Evolutionary conservation across 2,113 vertebrate species (phyloP).

Genomic region (Boleophthalmus pectinirostris): DNA sequence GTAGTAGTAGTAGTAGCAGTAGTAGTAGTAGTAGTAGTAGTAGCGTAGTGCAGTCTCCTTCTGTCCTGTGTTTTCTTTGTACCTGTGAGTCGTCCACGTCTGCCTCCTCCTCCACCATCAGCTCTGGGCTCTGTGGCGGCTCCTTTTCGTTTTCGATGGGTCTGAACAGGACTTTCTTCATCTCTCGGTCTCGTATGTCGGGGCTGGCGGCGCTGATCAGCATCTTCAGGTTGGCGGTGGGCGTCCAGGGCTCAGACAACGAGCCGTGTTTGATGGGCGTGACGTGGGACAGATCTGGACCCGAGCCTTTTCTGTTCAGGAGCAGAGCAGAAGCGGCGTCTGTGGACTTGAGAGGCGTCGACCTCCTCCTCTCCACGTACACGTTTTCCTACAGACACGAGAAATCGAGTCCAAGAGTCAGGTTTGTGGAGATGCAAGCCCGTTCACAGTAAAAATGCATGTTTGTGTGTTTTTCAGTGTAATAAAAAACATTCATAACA

Average conservation of each 20-base stretch:
- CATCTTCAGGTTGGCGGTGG: slow-evolving; percentile 95
- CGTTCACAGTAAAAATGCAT: no score
- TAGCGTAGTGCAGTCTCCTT: no score
- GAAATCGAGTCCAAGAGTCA: no score
- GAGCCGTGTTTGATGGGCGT: slow-evolving; percentile 83
- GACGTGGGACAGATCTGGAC: slow-evolving; percentile 80
- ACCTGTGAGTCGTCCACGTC: slow-evolving; percentile 78
- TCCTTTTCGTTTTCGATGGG: slow-evolving; percentile 80
- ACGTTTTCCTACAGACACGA: slow-evolving; percentile 84
- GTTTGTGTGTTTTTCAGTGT: no score
- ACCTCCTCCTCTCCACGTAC: slow-evolving; percentile 79
- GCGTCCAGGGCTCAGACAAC: slow-evolving; percentile 91
- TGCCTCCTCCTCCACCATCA: slow-evolving; percentile 34
- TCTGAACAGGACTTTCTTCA: slow-evolving; percentile 89
- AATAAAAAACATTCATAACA: no score
- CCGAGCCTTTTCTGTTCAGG: slow-evolving; percentile 74
- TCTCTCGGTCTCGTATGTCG: slow-evolving; percentile 91
- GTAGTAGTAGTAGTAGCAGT: no score
- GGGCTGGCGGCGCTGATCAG: slow-evolving; percentile 93
- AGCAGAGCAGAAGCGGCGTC: slow-evolving; percentile 73
- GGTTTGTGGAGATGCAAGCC: no score
- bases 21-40: no score
- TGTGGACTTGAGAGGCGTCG: slow-evolving; percentile 79
- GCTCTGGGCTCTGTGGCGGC: slow-evolving; percentile 27
- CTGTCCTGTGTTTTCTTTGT: no score